Percentiles rank a stretch among this genome's conserved stretches.
Evolutionary conservation across 2,113 vertebrate species (phyloP).

Genomic region (Perccottus glenii): DNA sequence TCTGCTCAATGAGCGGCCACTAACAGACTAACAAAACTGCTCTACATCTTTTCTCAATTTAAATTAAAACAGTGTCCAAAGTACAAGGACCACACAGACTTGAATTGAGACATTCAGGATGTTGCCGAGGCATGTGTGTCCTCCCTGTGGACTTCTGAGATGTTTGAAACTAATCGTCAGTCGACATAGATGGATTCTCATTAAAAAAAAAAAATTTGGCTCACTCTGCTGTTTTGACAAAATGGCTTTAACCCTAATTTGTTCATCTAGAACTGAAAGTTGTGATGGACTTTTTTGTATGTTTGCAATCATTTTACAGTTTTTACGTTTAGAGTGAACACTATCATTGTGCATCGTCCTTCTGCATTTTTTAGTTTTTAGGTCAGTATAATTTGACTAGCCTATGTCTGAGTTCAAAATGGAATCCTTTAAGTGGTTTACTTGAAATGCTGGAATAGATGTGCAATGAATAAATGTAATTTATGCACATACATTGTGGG

Average conservation of each 20-base stretch:
- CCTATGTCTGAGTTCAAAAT: background rate
- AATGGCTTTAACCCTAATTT: slow-evolving; percentile 30
- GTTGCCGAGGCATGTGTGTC: slow-evolving; percentile 40
- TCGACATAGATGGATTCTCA: slow-evolving; percentile 26
- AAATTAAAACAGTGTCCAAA: background rate
- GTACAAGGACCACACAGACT: slow-evolving; percentile 34
- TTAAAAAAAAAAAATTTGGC: slow-evolving; percentile 36
- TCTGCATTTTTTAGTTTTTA: slow-evolving; percentile 6
- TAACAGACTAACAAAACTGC: slow-evolving; percentile 24
- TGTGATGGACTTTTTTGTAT: slow-evolving; percentile 30
- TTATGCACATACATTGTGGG: background rate
- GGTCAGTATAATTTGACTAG: background rate
- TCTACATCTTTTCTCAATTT: slow-evolving; percentile 30
- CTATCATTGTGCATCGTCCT: background rate
- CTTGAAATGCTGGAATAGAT: slow-evolving; percentile 11
- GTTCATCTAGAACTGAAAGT: slow-evolving; percentile 8
- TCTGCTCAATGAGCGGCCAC: background rate
- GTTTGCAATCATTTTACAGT: slow-evolving; percentile 30
- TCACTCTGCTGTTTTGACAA: slow-evolving; percentile 9
- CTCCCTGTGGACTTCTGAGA: slow-evolving; percentile 33
- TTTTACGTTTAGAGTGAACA: slow-evolving; percentile 34
- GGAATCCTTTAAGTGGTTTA: background rate
- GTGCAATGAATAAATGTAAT: slow-evolving; percentile 20
- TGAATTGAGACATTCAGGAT: slow-evolving; percentile 58
- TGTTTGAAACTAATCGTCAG: slow-evolving; percentile 26